phyloP scores from a whole-genome alignment of 2,888 invertebrate genomes.

The Plagiodera versicolora region DNA sequence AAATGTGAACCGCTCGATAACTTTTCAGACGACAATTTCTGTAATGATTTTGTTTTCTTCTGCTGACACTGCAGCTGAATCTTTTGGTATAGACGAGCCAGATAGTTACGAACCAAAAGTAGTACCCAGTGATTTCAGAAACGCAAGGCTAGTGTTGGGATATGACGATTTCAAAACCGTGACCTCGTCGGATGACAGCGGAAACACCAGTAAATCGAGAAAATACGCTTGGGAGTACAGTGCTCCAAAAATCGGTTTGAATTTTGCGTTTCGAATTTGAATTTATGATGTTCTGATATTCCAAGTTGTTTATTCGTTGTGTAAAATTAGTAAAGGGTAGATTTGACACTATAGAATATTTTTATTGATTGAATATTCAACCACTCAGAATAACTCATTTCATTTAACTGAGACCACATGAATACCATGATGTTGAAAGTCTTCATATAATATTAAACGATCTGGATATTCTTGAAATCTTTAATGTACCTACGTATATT shows the following conservation, averaged over 20 bases:
- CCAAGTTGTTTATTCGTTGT: too few relatives aligned
- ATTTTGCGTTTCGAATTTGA: neutral
- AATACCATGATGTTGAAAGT: too few relatives aligned
- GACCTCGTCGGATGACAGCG: constrained; percentile 4
- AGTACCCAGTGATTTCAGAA: constrained; percentile 19
- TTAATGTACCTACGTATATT: too few relatives aligned
- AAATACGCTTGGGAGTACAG: constrained; percentile 14
- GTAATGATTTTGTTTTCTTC: neutral
- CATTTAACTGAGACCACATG: too few relatives aligned
- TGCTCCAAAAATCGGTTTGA: neutral
- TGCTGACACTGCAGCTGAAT: neutral
- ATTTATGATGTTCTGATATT: too few relatives aligned
- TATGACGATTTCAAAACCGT: constrained; percentile 27
- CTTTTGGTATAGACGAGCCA: constrained; percentile 25
- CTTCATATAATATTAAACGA: too few relatives aligned
- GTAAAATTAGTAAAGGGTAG: too few relatives aligned
- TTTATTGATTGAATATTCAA: too few relatives aligned
- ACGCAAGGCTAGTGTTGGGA: constrained; percentile 24
- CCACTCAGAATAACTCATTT: too few relatives aligned
- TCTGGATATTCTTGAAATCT: too few relatives aligned
- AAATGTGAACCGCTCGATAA: neutral
- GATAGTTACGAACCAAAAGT: constrained; percentile 22
- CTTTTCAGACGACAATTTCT: neutral
- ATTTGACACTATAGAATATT: too few relatives aligned
- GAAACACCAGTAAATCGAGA: neutral